Evolutionary conservation across 2,888 invertebrate genomes (phyloP), one percentile per base, ranked within the genome.

Genomic region (Phania funesta): DNA sequence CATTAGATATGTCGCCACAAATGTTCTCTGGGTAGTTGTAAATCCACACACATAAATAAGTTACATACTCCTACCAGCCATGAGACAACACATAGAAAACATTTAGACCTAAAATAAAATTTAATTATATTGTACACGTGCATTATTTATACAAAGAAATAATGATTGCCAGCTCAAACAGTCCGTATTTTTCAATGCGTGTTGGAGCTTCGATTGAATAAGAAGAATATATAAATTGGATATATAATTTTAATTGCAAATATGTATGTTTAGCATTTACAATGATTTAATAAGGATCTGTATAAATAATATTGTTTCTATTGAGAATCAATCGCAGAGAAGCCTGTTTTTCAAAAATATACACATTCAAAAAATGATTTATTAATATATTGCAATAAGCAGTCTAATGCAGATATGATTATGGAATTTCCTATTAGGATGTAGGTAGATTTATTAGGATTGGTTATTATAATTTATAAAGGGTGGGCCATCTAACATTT

Each of bases 191-290:
- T 41, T 54, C 54, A n/a, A n/a, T 35, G 74, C 35, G 32, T 1
- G 35, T 46, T 52, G 18, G 11, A 20, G 26, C 41, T 73, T 16
- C 2, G 16, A 29, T 44, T 29, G 4, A 62, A 41, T 22, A 26
- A 13, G 9, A 60, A 13, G n/a, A 71, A 58, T 68, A 54, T 32
- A 46, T 16, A 56, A 41, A 38, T 9, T 13, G 41, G 44, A 56
- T 22, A 60, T 52, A 62, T 62, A 60, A 79, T 74, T 68, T 79
- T 74, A 79, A 79, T 79, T 67, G 68, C 67, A 71, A 56, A 77
- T 70, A 60, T 68, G n/a, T 9, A 32, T 38, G 24, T 35, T 68
- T 9, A 41, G 24, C 52, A 68, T 52, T 44, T 60, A 16, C 60
- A 41, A 48, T 52, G 35, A 2, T 38, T 38, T 38, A 9, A 38